Base-by-base conservation (phyloP, 2,888 invertebrate genomes). In the Horisme vitalbata region DNA sequence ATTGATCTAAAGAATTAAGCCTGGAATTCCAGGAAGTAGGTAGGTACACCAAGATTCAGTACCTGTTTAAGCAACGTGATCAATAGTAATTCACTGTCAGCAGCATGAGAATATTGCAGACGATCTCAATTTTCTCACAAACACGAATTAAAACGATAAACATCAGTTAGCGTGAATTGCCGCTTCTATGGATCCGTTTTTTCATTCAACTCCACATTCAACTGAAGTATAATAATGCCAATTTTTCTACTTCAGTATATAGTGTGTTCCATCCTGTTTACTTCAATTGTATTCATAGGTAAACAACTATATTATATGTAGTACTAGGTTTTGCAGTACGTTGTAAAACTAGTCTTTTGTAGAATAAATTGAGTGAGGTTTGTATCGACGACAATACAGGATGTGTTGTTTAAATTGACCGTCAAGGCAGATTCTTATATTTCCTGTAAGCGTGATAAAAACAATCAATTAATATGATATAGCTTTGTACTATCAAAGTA, bases 41-140 rank as follows among this genome's bases (percentile, higher is more conserved):
- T n/a, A n/a, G n/a, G n/a, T n/a, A n/a, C n/a, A n/a, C n/a, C n/a
- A n/a, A n/a, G n/a, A n/a, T n/a, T n/a, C n/a, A n/a, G n/a, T n/a
- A n/a, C n/a, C n/a, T n/a, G n/a, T n/a, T n/a, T n/a, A n/a, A n/a
- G 11, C 6, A 24, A 6, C 10, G 26, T 9, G 21, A 24, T 14
- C 8, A 39, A 31, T 39, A 21, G 28, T 20, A 14, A 9, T 14
- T 20, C 11, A 10, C 30, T 26, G 35, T 31, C 11, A 30, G 18
- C 23, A 24, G 32, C 27, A 33, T 30, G 5, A 0, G 15, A 7
- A 21, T 18, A 37, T 33, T n/a, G n/a, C n/a, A n/a, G 18, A 37
- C 34, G 28, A 33, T 38, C 45, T 38, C 27, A 34, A 12, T 45
- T 39, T 45, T 39, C 28, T 34, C 34, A 38, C 34, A 45, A 45